phyloP scores from a whole-genome alignment of 2,113 vertebrate genomes.

The Myotis davidii region DNA sequence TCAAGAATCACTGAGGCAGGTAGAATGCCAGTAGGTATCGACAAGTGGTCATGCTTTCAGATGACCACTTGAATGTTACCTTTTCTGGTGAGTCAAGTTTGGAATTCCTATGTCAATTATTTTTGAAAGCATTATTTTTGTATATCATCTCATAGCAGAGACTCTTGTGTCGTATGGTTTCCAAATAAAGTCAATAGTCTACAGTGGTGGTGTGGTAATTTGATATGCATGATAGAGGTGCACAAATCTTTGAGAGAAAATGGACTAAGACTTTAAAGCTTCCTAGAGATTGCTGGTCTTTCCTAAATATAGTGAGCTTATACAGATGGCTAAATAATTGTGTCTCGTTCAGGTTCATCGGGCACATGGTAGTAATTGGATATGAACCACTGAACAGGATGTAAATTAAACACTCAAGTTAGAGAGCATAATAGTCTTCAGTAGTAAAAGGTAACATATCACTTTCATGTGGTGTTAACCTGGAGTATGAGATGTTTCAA shows the following conservation, averaged over 20 bases:
- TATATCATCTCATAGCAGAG: background rate
- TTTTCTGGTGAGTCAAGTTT: slow-evolving; percentile 49
- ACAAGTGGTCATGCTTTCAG: background rate
- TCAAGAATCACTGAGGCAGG: background rate
- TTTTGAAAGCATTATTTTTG: slow-evolving; percentile 35
- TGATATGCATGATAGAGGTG: background rate
- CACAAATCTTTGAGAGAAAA: background rate
- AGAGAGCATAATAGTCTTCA: background rate
- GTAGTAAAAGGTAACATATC: slow-evolving; percentile 59
- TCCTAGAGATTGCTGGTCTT: slow-evolving; percentile 58
- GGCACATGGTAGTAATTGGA: slow-evolving; percentile 58
- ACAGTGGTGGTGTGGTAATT: background rate
- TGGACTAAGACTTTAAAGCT: slow-evolving; percentile 49
- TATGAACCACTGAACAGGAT: slow-evolving; percentile 61
- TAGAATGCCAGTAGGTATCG: background rate
- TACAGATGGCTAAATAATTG: slow-evolving; percentile 53
- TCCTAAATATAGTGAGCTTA: slow-evolving; percentile 65
- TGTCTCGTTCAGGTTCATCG: slow-evolving; percentile 60
- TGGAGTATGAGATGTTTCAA: slow-evolving; percentile 5
- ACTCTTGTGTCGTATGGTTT: background rate
- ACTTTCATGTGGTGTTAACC: slow-evolving; percentile 58
- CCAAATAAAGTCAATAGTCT: background rate
- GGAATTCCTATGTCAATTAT: slow-evolving; percentile 18
- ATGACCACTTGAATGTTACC: background rate
- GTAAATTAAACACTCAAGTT: slow-evolving; percentile 67